These are phyloP conservation scores for Manduca sexta DNA, from an alignment of 1,140 invertebrate species.

Conservation along the genomic window DNA sequence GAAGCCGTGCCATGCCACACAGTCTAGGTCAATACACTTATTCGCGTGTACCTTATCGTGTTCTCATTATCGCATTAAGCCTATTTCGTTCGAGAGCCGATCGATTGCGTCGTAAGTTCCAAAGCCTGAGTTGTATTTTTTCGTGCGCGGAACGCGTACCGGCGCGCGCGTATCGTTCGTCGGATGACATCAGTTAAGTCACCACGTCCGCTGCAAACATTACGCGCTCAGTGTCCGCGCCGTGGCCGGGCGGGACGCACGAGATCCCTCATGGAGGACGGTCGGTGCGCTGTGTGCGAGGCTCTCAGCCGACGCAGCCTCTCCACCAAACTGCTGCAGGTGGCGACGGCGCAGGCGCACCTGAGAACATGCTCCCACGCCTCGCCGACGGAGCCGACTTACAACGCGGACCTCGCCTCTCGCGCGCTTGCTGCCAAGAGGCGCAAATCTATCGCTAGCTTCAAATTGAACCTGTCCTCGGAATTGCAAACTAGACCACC, in stretches of 20 bases:
- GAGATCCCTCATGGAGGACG: conserved; percentile 62
- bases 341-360: conserved; percentile 66
- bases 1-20: conserved; percentile 58
- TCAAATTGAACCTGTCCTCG: conserved; percentile 49
- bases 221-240: conserved; percentile 61
- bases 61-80: conserved; percentile 66
- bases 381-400: conserved; percentile 36
- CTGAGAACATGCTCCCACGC: conserved; percentile 53
- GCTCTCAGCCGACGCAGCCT: conserved; percentile 59
- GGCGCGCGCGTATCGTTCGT: conserved; percentile 53
- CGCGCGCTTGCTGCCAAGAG: conserved; percentile 63
- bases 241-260: conserved; percentile 60
- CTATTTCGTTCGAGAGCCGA: conserved; percentile 61
- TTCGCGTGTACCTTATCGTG: conserved; percentile 69
- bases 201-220: conserved; percentile 59
- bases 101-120: conserved; percentile 38
- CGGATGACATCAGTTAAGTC: conserved; percentile 69
- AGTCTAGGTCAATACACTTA: conserved; percentile 64
- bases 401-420: conserved; percentile 51
- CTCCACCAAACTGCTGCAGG: conserved; percentile 60
- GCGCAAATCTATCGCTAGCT: conserved; percentile 59
- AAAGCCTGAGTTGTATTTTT: conserved; percentile 53
- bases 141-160: conserved; percentile 44
- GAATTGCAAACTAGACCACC: conserved; percentile 39
- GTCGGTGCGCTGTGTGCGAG: conserved; percentile 61